Base-by-base conservation (phyloP, 2,797 vertebrate species). In the Limnodromus scolopaceus region DNA sequence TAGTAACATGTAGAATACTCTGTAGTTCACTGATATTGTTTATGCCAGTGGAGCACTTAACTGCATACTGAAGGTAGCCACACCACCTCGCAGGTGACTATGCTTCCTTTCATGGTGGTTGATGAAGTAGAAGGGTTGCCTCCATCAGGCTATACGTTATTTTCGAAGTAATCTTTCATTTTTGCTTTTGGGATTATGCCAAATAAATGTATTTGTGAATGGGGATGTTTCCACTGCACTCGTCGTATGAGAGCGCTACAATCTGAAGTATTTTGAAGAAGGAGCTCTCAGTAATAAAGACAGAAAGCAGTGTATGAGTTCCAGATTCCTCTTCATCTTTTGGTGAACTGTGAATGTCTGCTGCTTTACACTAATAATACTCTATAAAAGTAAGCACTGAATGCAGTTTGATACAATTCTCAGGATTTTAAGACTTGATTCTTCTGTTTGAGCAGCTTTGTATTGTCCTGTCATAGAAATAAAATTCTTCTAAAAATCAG, bases 381-480 rank as follows among this genome's bases (percentile, higher is more conserved):
- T 85, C 36, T 46, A 36, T 74, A 57, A 89, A 88, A 83, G 25
- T 64, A 83, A 87, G 90, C 90, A 95, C 86, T 96, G 81, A 95
- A 77, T 87, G 14, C 61, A 89, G 70, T 49, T 92, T 92, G 80
- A 11, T 83, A 64, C 2, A 1, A 74, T 87, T 97, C 93, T 97
- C 94, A 97, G 97, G 94, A 97, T 90, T 96, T 96, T 84, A 86
- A 46, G 77, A 45, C 69, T 86, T 91, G 78, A 72, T 81, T 92
- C 41, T 30, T 89, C 80, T 93, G 20, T 96, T 95, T 65, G 58
- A 87, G 71, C 36, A 93, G 6, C 82, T 96, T 86, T 98, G 64
- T 96, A 87, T 96, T 95, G 95, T 95, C 51, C 91, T 90, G n/a
- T 92, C 61, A 36, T 11, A 85, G 61, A 97, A 98, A 98, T 98